These are phyloP conservation scores for Fragariocoptes setiger DNA, from an alignment of 1,140 invertebrate genomes.

Conservation along the genomic window DNA sequence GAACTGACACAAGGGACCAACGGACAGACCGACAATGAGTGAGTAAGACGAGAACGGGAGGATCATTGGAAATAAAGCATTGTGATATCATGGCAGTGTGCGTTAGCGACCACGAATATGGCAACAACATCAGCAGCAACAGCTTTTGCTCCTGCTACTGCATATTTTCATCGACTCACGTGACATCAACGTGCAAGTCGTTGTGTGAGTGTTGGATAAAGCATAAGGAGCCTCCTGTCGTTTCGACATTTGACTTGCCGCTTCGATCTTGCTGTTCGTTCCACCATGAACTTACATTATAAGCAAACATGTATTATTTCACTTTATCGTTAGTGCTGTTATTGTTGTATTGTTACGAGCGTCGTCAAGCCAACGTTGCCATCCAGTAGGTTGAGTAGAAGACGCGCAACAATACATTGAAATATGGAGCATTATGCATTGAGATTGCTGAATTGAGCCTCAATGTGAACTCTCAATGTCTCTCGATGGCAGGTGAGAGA, in stretches of 20 bases:
- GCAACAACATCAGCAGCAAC: background rate
- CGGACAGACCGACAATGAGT: background rate
- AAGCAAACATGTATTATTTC: too few species aligned
- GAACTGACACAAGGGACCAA: background rate
- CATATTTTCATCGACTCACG: background rate
- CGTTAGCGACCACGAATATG: background rate
- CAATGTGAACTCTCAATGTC: too few species aligned
- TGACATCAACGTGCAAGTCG: too few species aligned
- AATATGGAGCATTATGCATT: too few species aligned
- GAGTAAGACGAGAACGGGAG: background rate
- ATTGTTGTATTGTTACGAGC: too few species aligned
- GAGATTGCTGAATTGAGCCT: too few species aligned
- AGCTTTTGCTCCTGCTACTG: background rate
- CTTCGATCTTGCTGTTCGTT: background rate
- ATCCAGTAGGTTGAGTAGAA: too few species aligned
- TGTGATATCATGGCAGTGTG: background rate
- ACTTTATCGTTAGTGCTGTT: too few species aligned
- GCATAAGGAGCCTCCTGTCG: background rate
- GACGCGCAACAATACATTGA: too few species aligned
- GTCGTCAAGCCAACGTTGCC: too few species aligned
- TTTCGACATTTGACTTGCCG: background rate
- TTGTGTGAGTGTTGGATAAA: background rate
- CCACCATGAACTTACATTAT: too few species aligned
- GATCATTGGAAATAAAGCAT: background rate
- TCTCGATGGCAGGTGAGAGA: too few species aligned